A percentile compares a stretch with the other conserved stretches of the same genome.
phyloP scores from a whole-genome alignment of 1,140 invertebrate genomes.

The Chironomus tepperi region DNA sequence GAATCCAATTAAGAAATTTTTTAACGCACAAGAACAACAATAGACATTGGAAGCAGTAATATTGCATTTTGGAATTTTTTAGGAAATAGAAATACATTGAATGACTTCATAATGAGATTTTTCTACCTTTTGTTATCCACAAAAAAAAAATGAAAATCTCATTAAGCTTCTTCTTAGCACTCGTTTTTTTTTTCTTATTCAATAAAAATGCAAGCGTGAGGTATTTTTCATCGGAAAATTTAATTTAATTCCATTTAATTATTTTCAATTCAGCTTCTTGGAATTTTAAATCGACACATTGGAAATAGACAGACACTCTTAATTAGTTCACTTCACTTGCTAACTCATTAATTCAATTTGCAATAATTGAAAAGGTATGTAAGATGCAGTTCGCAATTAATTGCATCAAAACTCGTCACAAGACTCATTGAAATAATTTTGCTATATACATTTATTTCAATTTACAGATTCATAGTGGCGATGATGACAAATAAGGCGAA shows the following conservation, averaged over 20 bases:
- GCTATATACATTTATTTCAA: too few relatives aligned
- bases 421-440: too few relatives aligned
- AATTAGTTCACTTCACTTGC: not conserved
- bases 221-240: slow-evolving; percentile 2
- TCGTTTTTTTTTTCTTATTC: not conserved
- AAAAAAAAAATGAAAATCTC: not conserved
- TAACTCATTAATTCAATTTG: slow-evolving; percentile 2
- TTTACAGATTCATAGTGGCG: not conserved
- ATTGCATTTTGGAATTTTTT: too few relatives aligned
- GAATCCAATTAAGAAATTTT: slow-evolving; percentile 8
- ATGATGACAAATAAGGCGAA: not conserved
- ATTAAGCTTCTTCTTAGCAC: not conserved
- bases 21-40: not conserved
- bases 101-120: slow-evolving; percentile 8
- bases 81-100: not conserved
- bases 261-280: not conserved
- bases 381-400: too few relatives aligned
- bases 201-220: not conserved
- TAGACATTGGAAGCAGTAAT: too few relatives aligned
- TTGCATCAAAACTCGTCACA: too few relatives aligned
- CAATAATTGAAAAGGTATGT: not conserved
- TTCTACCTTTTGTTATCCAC: not conserved
- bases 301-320: not conserved
- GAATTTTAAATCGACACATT: slow-evolving; percentile 8
- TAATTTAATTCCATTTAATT: not conserved